Conservation (phyloP, 2,797 vertebrate species). For the Pangasius sanitwongsei region DNA sequence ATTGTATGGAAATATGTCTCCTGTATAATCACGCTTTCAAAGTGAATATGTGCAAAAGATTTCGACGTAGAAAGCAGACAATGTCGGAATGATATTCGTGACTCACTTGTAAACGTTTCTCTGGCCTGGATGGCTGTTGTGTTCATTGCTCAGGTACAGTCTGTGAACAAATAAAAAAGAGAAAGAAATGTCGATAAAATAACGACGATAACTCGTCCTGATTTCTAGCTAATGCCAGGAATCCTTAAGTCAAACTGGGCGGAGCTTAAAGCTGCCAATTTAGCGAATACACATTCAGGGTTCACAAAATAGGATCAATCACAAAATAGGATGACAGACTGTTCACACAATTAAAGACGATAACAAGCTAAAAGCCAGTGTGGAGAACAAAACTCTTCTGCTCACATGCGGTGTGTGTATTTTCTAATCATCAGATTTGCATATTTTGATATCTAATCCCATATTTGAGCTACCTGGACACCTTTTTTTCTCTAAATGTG, state of each 20-base stretch:
- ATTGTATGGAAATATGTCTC: too few species aligned
- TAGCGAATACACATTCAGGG: neutral
- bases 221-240: neutral
- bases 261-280: neutral
- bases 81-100: neutral
- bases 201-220: neutral
- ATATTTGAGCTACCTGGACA: too few species aligned
- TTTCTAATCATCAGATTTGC: neutral
- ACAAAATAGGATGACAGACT: neutral
- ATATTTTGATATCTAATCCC: neutral
- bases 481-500: neutral
- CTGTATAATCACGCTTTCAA: too few species aligned
- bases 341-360: neutral
- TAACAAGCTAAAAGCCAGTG: neutral
- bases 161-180: conserved; percentile 65
- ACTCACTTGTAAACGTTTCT: conserved; percentile 91
- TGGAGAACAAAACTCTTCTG: neutral
- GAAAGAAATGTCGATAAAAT: too few species aligned
- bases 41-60: neutral
- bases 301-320: neutral
- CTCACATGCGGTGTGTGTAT: neutral
- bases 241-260: neutral
- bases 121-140: conserved; percentile 79
- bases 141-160: conserved; percentile 89
- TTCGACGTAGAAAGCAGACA: neutral